Percentiles rank a stretch among this genome's conserved stretches.
Evolutionary conservation across 2,113 vertebrate genomes (phyloP).

Genomic region (Calonectris borealis): DNA sequence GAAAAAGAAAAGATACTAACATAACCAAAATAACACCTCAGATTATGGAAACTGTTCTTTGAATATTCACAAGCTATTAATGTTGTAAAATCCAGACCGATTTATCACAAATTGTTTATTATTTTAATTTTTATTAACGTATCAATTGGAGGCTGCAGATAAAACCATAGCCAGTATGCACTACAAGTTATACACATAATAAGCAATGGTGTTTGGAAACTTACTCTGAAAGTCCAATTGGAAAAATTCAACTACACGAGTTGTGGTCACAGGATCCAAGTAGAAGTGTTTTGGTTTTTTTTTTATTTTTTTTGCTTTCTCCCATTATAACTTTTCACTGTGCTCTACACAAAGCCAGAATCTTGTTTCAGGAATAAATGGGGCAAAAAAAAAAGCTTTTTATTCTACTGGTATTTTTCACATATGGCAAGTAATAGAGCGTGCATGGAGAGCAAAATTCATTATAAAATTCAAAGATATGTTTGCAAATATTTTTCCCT

Average conservation of each 20-base stretch:
- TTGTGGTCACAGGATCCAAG: neutral
- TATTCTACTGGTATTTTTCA: neutral
- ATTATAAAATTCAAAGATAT: neutral
- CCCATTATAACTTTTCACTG: neutral
- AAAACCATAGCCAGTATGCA: neutral
- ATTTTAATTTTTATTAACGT: neutral
- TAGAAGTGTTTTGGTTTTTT: neutral
- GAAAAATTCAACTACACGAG: neutral
- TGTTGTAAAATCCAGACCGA: neutral
- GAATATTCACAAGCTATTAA: neutral
- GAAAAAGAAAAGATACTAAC: neutral
- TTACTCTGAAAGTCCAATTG: neutral
- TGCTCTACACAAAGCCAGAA: neutral
- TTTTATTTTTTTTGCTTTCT: neutral
- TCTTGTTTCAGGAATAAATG: neutral
- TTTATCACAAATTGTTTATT: neutral
- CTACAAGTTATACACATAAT: neutral
- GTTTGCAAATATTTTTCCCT: slow-evolving; percentile 1
- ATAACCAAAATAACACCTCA: neutral
- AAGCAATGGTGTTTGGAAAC: neutral
- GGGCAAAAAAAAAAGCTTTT: neutral
- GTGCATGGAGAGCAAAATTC: neutral
- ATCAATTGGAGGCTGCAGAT: neutral
- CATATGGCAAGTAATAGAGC: neutral
- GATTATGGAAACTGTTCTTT: neutral